Conservation (phyloP, 1,140 invertebrate genomes). For the Luehdorfia chinensis region DNA sequence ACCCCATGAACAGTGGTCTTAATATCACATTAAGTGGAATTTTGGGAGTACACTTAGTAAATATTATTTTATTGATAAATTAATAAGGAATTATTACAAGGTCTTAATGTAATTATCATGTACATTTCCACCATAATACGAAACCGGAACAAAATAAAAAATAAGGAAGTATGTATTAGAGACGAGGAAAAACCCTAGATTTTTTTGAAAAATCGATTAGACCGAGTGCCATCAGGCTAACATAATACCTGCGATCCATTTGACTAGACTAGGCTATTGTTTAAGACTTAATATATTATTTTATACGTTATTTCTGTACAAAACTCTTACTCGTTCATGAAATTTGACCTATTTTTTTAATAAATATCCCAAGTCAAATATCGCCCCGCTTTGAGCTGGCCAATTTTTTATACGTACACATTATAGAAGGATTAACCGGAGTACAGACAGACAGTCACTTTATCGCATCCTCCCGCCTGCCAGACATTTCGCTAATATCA, state of each 20-base stretch:
- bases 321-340: constrained; percentile 67
- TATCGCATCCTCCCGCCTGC: constrained; percentile 72
- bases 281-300: constrained; percentile 59
- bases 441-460: constrained; percentile 32
- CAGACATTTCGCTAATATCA: constrained; percentile 62
- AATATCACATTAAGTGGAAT: no score
- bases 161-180: no score
- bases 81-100: no score
- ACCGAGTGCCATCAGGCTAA: constrained; percentile 48
- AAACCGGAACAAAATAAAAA: no score
- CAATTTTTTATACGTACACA: constrained; percentile 63
- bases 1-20: no score
- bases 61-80: no score
- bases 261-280: constrained; percentile 56
- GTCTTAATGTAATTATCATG: no score
- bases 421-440: constrained; percentile 67
- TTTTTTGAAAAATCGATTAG: no score
- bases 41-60: no score
- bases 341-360: constrained; percentile 64
- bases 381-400: constrained; percentile 58
- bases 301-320: constrained; percentile 70
- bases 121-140: no score
- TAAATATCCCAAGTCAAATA: constrained; percentile 44
- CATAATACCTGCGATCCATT: constrained; percentile 42
- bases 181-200: no score